These are phyloP conservation scores for Eumerus sabulonum DNA, from an alignment of 2,888 invertebrate species.

Conservation along the genomic window DNA sequence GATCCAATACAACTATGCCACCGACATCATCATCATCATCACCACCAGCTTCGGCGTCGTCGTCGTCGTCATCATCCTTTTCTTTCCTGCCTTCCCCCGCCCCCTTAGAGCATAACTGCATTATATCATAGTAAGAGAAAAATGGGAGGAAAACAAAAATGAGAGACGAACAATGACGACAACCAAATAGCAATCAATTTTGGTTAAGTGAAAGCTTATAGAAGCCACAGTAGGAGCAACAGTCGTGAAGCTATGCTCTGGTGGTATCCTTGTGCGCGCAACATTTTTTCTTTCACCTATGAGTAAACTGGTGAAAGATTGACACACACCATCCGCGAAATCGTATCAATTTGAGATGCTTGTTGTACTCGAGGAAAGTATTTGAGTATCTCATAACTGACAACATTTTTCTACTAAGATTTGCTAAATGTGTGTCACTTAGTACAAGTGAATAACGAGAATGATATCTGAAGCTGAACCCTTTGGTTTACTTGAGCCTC, in stretches of 20 bases:
- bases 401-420: conserved; percentile 30
- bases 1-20: conserved; percentile 27
- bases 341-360: conserved; percentile 57
- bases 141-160: conserved; percentile 6
- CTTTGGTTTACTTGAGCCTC: conserved; percentile 55
- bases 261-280: conserved; percentile 27
- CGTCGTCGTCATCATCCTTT: conserved; percentile 19
- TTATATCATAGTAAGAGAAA: conserved; percentile 19
- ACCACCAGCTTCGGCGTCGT: conserved; percentile 8
- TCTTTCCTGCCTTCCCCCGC: conserved; percentile 1
- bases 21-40: conserved; percentile 18
- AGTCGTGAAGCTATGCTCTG: conserved; percentile 28
- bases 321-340: conserved; percentile 25
- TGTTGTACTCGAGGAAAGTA: conserved; percentile 13
- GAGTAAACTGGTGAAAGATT: conserved; percentile 15
- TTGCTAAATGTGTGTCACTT: conserved; percentile 34
- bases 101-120: conserved; percentile 47
- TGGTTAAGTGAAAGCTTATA: conserved; percentile 58
- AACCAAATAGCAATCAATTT: conserved; percentile 63
- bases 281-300: conserved; percentile 15
- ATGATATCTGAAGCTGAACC: conserved; percentile 8
- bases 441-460: conserved; percentile 3
- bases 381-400: conserved; percentile 47
- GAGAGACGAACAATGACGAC: conserved; percentile 50
- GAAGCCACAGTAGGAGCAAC: conserved; percentile 46